Base-by-base conservation (phyloP, 1,140 invertebrate species). In the Drosophila arawakana region DNA sequence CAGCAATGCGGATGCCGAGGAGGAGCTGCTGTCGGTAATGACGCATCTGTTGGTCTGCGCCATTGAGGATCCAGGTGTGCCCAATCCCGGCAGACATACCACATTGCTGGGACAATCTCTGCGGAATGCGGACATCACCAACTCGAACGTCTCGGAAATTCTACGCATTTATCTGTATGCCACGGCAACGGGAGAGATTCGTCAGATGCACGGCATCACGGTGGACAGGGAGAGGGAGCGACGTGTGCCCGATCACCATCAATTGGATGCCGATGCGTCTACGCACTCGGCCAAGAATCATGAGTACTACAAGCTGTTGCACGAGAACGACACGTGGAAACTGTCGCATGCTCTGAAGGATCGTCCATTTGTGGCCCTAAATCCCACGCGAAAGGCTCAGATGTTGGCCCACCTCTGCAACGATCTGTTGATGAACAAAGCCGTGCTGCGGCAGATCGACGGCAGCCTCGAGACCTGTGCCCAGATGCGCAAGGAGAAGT, bases 21-120 rank as follows among this genome's bases (percentile, higher is more conserved):
- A 98, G 80, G 97, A 98, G 89, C 93, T 98, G 58, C 86, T 98
- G 11, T 97, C 96, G 15, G 96, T 99, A 7, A 95, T 98, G 92
- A 97, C 96, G 5, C 97, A 98, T 93, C 93, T 99, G 0, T 93
- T 99, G 6, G 96, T 98, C 1, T 98, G 97, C 92, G 98, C 97
- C 41, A 97, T 99, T 57, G 96, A 98, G 93, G 98, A 99, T 93
- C 98, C 98, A 0, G 98, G 98, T 1, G 97, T 99, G 34, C 97
- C 97, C 0, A 97, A 97, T 91, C 96, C 96, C 0, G 96, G 96
- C 0, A 93, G 97, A 5, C 96, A 98, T 85, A 97, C 97, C 0
- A 98, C 97, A 0, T 94, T 97, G 3, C 93, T 99, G 1, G 97
- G 97, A 0, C 98, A 99, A 92, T 98, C 97, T 73, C 93, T 99